Conservation (phyloP, 1,140 invertebrate genomes). For the Coelopa frigida region DNA sequence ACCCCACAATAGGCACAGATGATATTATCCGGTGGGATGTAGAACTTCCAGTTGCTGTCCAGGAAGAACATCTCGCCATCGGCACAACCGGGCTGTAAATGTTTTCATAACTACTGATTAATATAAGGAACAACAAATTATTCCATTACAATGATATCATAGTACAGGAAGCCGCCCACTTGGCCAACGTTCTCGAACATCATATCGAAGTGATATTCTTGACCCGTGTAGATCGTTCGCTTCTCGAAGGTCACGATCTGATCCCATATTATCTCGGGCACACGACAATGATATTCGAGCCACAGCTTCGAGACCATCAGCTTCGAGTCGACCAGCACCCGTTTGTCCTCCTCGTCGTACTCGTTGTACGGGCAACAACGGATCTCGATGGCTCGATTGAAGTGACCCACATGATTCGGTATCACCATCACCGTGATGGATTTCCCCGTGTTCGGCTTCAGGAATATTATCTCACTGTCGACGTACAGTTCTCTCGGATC, state of each 20-base stretch:
- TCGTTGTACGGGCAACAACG: conserved; percentile 30
- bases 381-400: conserved; percentile 24
- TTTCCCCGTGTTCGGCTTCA: conserved; percentile 32
- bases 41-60: conserved; percentile 30
- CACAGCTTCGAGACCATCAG: conserved; percentile 25
- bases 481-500: conserved; percentile 32
- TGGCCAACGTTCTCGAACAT: conserved; percentile 20
- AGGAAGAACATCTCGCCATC: conserved; percentile 21
- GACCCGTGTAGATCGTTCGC: conserved; percentile 24
- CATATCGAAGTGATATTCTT: conserved; percentile 30
- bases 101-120: too few relatives aligned
- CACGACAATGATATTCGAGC: conserved; percentile 32
- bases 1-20: conserved; percentile 19
- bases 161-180: conserved; percentile 31
- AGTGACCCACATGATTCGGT: conserved; percentile 29
- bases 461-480: conserved; percentile 32
- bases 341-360: conserved; percentile 6
- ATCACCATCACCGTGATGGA: conserved; percentile 30
- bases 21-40: conserved; percentile 14
- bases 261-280: conserved; percentile 24
- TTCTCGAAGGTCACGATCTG: conserved; percentile 20
- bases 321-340: not conserved
- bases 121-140: not conserved
- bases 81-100: conserved; percentile 1
- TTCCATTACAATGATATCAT: conserved; percentile 28